These are phyloP conservation scores for Pseudopleuronectes americanus DNA, from an alignment of 2,797 vertebrate genomes.

Conservation along the genomic window DNA sequence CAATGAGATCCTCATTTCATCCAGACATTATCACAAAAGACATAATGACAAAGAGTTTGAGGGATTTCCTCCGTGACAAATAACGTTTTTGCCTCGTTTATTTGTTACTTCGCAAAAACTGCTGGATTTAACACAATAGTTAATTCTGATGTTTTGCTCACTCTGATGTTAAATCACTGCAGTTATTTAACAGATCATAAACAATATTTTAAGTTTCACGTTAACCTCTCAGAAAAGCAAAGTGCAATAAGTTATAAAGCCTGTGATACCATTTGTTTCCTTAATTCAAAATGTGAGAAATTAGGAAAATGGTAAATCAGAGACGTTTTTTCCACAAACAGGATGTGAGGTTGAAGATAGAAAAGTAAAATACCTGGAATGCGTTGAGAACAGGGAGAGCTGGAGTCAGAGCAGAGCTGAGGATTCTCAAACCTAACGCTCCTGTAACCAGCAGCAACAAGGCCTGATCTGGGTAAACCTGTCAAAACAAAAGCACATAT, in stretches of 20 bases:
- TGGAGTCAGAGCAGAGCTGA: slow-evolving; percentile 47
- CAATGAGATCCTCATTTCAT: not conserved
- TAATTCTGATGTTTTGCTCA: too few relatives aligned
- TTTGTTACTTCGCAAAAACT: too few relatives aligned
- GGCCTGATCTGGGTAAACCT: slow-evolving; percentile 80
- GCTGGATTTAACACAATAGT: too few relatives aligned
- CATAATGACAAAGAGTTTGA: too few relatives aligned
- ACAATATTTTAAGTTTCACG: too few relatives aligned
- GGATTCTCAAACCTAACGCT: slow-evolving; percentile 72
- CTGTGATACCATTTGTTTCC: not conserved
- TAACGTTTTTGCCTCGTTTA: too few relatives aligned
- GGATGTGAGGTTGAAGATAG: not conserved
- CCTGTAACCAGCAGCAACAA: slow-evolving; percentile 77
- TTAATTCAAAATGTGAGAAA: not conserved
- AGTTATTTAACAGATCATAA: too few relatives aligned
- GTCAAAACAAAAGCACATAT: slow-evolving; percentile 16
- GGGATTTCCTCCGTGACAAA: too few relatives aligned
- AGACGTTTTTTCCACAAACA: not conserved
- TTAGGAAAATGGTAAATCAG: too few relatives aligned
- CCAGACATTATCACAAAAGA: too few relatives aligned
- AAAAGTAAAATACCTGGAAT: slow-evolving; percentile 61
- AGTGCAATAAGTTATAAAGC: not conserved
- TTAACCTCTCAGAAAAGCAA: too few relatives aligned
- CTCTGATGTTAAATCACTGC: too few relatives aligned
- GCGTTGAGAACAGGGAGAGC: slow-evolving; percentile 60